Base-by-base conservation (phyloP, 1,140 invertebrate species). In the Drosophila quadrilineata region DNA sequence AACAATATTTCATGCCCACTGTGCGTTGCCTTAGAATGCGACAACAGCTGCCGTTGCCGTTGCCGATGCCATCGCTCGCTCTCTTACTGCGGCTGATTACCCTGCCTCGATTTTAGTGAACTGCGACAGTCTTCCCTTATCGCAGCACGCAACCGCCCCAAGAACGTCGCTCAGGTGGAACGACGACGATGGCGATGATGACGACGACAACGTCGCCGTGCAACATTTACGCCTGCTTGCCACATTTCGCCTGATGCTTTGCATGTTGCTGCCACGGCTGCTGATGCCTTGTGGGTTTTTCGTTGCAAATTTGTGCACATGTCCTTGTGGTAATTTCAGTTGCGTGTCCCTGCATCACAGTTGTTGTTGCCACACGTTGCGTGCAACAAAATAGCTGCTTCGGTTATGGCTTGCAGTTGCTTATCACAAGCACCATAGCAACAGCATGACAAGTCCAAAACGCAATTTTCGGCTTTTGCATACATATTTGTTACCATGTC, bases 1-100 rank as follows among this genome's bases (percentile, higher is more conserved):
- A 84, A 73, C 77, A 74, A 84, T 84, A 77, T 85, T 84, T 84
- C 77, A 84, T 84, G 77, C 73, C 72, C 73, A 77, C 77, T 84
- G 77, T 82, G 76, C 76, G 62, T 79, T 67, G 75, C 75, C 84
- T 84, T 84, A 77, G 77, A 77, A 84, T 70, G 72, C 52, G 65
- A 65, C 66, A 73, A 82, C 76, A 82, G 72, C 76, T 76, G 77
- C 71, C 54, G 12, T 46, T 60, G 36, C 58, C 35, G 45, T 59
- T 35, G 10, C 14, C 6, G 6, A 12, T n/a, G n/a, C n/a, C n/a
- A n/a, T n/a, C n/a, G n/a, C n/a, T n/a, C n/a, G n/a, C n/a, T n/a
- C n/a, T n/a, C n/a, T n/a, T n/a, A n/a, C n/a, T n/a, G 29, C 56
- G 35, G 33, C 49, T 45, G 36, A 40, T 12, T 17, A 1, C 26